Evolutionary conservation across 2,113 vertebrate species (phyloP), one percentile per base, ranked within the genome.

Genomic region (Apodemus speciosus): DNA sequence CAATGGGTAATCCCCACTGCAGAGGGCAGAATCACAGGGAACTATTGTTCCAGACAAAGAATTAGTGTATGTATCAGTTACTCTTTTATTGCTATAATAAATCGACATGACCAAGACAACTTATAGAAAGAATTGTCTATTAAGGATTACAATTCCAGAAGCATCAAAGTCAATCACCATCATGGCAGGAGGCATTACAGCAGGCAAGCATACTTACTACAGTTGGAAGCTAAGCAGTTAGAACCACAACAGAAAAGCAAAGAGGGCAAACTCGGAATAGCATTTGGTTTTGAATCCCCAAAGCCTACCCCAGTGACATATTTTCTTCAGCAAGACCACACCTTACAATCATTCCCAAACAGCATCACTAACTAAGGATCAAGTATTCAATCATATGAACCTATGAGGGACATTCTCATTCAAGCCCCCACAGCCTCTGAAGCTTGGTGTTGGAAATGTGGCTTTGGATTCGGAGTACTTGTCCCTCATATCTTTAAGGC

Each of bases 1-100:
- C 85, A 88, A 2, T 35, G 58, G 46, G 49, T 79, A 9, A 21
- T 69, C 43, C n/a, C 51, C 51, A 73, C 3, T 1, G 3, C 18
- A 53, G 62, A 95, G 64, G 56, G 32, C 71, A 3, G 23, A 60
- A 32, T 14, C 53, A 46, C 18, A 25, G 68, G 62, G 75, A 87
- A 79, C 86, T 80, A 73, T n/a, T 84, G 35, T 89, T 96, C 84
- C 92, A 60, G 85, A 89, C 76, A 75, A 93, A 91, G 86, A 38
- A 71, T 68, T 64, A 94, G 40, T 32, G 0, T 35, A 35, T 40
- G 25, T 43, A 40, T 30, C 40, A 18, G 14, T 62, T 40, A 40
- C 15, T 81, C 60, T 43, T 18, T 27, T 62, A 30, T 83, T 43
- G 80, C 56, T 62, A 6, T 83, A 25, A 10, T 60, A 83, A 83